Conservation (phyloP, 2,888 invertebrate species). For the Lasioglossum pauxillum region DNA sequence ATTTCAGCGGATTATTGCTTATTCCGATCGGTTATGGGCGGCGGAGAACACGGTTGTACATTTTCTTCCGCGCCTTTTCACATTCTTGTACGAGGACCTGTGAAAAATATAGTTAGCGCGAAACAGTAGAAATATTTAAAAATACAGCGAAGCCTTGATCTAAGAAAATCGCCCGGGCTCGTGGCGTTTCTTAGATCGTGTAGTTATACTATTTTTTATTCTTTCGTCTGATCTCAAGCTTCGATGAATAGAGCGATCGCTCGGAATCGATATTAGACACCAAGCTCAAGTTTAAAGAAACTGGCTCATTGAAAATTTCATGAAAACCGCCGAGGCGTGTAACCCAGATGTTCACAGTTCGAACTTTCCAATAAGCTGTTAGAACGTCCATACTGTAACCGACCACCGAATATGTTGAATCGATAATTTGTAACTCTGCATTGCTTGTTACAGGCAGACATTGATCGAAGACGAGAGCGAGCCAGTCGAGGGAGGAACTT, state of each 20-base stretch:
- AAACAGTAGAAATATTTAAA: too few species aligned
- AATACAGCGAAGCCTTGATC: too few species aligned
- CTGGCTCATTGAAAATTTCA: neutral
- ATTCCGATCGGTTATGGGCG: neutral
- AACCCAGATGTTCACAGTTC: neutral
- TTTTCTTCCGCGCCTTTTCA: too few species aligned
- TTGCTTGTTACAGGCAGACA: neutral
- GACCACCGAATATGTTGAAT: neutral
- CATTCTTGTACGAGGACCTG: neutral
- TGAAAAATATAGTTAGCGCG: neutral
- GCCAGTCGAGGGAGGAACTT: neutral
- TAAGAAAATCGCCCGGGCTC: too few species aligned
- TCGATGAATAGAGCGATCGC: neutral
- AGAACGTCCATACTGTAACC: neutral
- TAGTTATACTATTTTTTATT: too few species aligned
- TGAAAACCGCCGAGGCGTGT: neutral
- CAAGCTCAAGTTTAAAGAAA: neutral
- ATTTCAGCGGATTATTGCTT: slow-evolving; percentile 31
- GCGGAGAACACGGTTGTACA: neutral
- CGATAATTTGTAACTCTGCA: neutral
- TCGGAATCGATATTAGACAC: neutral
- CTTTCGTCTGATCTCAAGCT: too few species aligned
- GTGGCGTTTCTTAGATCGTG: too few species aligned
- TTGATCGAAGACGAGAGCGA: neutral
- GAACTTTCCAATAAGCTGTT: neutral